These are phyloP conservation scores for Hermetia illucens DNA, from an alignment of 1,140 invertebrate genomes.

Conservation along the genomic window DNA sequence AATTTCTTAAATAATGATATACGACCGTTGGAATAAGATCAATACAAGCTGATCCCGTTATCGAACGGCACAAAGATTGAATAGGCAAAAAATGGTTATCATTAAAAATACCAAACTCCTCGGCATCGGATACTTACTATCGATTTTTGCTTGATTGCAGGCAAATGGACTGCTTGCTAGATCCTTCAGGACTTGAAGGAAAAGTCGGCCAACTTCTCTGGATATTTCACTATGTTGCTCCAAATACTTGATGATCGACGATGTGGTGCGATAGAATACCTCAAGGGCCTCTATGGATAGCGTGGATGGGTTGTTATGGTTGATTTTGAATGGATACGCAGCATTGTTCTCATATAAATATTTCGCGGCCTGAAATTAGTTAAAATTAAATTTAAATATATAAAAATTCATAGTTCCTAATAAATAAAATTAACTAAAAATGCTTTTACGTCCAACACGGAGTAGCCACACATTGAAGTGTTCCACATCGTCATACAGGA, in stretches of 20 bases:
- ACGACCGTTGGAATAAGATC: no score
- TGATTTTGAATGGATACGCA: conserved; percentile 72
- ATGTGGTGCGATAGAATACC: conserved; percentile 69
- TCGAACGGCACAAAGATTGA: no score
- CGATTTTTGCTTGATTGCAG: conserved; percentile 30
- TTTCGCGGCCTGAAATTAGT: conserved; percentile 43
- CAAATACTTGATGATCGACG: conserved; percentile 71
- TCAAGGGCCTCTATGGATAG: conserved; percentile 83
- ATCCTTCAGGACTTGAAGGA: conserved; percentile 27
- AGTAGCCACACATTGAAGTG: no score
- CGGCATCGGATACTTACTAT: conserved; percentile 19
- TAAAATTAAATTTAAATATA: no score
- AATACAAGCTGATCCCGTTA: no score
- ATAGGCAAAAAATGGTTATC: no score
- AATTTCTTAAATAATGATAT: no score
- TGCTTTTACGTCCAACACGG: no score
- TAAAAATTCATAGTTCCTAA: no score
- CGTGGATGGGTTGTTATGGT: conserved; percentile 67
- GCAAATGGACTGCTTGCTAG: conserved; percentile 32
- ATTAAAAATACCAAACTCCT: no score
- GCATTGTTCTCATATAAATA: conserved; percentile 67
- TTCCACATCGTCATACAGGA: no score
- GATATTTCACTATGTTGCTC: conserved; percentile 40
- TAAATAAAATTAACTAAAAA: no score
- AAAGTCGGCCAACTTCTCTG: conserved; percentile 30